A percentile compares a stretch with the other conserved stretches of the same genome.
These are phyloP conservation scores for Leptogaster cylindrica DNA, from an alignment of 2,888 invertebrate species.

Conservation along the genomic window DNA sequence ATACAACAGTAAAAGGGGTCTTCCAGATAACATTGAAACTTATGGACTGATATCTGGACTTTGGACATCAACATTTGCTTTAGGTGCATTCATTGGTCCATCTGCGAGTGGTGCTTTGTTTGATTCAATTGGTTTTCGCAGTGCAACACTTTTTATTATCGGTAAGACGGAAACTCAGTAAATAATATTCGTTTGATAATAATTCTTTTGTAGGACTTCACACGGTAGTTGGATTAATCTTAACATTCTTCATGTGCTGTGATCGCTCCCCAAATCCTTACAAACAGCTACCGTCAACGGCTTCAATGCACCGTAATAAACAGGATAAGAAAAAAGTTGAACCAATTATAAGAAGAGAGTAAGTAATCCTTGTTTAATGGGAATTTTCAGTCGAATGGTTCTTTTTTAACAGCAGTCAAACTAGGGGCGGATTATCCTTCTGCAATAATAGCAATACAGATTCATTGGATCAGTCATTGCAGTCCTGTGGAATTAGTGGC, in stretches of 20 bases:
- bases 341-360: conserved; percentile 3
- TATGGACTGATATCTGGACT: conserved; percentile 89
- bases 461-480: not conserved
- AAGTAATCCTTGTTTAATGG: not conserved
- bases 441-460: not conserved
- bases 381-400: not conserved
- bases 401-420: too few species aligned
- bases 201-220: conserved; percentile 38
- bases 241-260: conserved; percentile 62
- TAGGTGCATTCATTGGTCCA: conserved; percentile 86
- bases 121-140: conserved; percentile 75
- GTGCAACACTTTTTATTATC: conserved; percentile 75
- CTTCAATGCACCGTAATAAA: conserved; percentile 48
- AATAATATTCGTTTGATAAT: too few species aligned
- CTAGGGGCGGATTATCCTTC: too few species aligned
- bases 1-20: conserved; percentile 69
- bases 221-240: conserved; percentile 52
- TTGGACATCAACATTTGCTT: conserved; percentile 88
- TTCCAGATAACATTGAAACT: conserved; percentile 85
- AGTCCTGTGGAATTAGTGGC: not conserved
- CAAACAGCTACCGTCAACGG: conserved; percentile 59
- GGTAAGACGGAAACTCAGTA: conserved; percentile 45
- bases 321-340: conserved; percentile 4
- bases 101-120: conserved; percentile 76
- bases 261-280: conserved; percentile 53